Evolutionary conservation across 2,888 invertebrate genomes (phyloP), one percentile per base, ranked within the genome.

Genomic region (Synergus umbraculus): DNA sequence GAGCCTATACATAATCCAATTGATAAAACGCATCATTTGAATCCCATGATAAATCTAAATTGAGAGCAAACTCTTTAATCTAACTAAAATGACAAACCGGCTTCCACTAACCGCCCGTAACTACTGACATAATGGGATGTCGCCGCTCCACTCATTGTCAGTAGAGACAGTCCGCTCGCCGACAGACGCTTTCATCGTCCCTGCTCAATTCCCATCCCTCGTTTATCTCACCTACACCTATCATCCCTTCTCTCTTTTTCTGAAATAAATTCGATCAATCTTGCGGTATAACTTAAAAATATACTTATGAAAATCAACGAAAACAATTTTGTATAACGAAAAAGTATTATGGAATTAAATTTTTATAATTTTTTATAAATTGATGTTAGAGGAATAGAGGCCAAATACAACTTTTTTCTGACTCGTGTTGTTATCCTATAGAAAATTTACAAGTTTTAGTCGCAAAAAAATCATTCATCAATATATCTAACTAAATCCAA

Each of bases 1-100:
- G n/a, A 58, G n/a, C 18, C 58, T 58, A 58, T 58, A 58, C 58
- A 58, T 58, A 58, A 58, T n/a, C n/a, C 54, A n/a, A 9, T 58
- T 18, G 9, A 58, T 18, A 18, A 18, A 9, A 4, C 18, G 2
- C 10, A 10, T 58, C 18, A 58, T 58, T 58, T 58, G 58, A 58
- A 18, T 18, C 7, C 29, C 29, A 29, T 22, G 22, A 22, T 63
- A 63, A 29, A 63, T 63, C 29, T 4, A 63, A 63, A 63, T 13
- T 12, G 12, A 63, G 63, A 63, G 13, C 63, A 22, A 63, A 63
- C 63, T 63, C 1, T 63, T 22, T 63, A 4, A 10, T 63, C 63
- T 18, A 63, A 63, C 12, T 29, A 63, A 63, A 63, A 29, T 29
- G 1, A 2, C 13, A 63, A 22, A 63, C 13, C 22, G 54, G 54